Percentiles rank a stretch among this genome's conserved stretches.
These are phyloP conservation scores for Neodiprion fabricii DNA, from an alignment of 1,140 invertebrate species.

Conservation along the genomic window DNA sequence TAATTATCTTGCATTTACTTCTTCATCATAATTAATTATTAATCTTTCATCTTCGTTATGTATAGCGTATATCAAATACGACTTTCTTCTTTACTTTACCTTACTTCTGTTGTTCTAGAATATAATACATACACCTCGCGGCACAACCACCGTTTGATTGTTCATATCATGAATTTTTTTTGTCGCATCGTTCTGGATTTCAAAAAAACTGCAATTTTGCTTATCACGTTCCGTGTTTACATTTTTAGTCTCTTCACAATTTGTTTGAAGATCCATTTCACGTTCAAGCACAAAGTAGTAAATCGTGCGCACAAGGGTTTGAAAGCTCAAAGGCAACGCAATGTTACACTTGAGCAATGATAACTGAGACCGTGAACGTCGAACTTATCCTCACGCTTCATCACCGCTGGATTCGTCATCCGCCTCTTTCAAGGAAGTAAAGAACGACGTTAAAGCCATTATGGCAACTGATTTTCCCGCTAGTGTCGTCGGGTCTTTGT, in stretches of 20 bases:
- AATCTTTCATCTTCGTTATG: conserved; percentile 49
- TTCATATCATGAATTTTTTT: conserved; percentile 32
- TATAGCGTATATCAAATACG: conserved; percentile 50
- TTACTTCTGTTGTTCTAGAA: conserved; percentile 30
- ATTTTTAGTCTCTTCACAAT: conserved; percentile 3
- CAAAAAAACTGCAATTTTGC: conserved; percentile 40
- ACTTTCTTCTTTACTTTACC: conserved; percentile 21
- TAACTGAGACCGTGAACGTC: not conserved
- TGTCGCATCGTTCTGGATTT: conserved; percentile 22
- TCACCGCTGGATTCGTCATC: conserved; percentile 54
- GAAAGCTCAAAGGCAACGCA: not conserved
- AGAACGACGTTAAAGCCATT: conserved; percentile 66
- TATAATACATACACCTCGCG: conserved; percentile 47
- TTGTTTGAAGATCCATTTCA: not conserved
- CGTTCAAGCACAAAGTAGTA: not conserved
- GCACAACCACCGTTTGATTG: conserved; percentile 33
- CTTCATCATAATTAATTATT: conserved; percentile 49
- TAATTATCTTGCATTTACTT: conserved; percentile 48
- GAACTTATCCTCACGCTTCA: conserved; percentile 35
- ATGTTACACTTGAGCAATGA: not conserved
- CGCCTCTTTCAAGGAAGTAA: conserved; percentile 64
- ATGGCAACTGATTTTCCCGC: conserved; percentile 68
- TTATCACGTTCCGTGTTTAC: not conserved
- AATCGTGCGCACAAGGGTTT: not conserved
- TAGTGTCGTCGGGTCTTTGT: conserved; percentile 59